Evolutionary conservation across 2,797 vertebrate species (phyloP), one percentile per base, ranked within the genome.

Genomic region (Darevskia mixta): DNA sequence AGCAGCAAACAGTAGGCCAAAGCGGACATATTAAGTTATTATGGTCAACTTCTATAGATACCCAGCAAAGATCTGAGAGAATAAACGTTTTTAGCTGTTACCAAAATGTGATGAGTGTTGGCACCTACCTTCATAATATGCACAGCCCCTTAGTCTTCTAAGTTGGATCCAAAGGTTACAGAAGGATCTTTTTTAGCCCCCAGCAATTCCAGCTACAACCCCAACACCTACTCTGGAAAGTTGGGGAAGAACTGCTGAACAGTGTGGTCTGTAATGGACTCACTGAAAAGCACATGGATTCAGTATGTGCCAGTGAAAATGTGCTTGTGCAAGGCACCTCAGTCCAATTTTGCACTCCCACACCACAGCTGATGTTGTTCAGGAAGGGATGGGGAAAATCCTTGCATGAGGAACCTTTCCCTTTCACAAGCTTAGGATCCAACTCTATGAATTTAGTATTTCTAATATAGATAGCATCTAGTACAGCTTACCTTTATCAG

Each of bases 401-500:
- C 2, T 17, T 73, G 20, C 35, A 73, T 20, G 2, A 27, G 71
- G 20, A 35, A n/a, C 5, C 25, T 32, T 71, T 49, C 11, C 1
- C 23, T 38, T 64, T 20, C 27, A 29, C 17, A 80, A 38, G 4
- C n/a, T 84, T 71, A 5, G 25, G 9, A 55, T 8, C 29, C 38
- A 76, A 66, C 18, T 29, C 18, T 83, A 49, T 15, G 6, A 23
- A 29, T 81, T 49, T 35, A 23, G 2, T 55, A 66, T 61, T 82
- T 64, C 13, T 66, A 35, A 49, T 6, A 3, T 29, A 29, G 3
- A 5, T 67, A 55, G 76, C 67, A 86, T 82, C 18, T 41, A 55
- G 41, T 3, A 87, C 88, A 90, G 96, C 97, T 87, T 98, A 99
- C 99, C 98, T 98, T 98, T 96, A 93, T 96, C 94, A 86, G 96